phyloP scores from a whole-genome alignment of 2,797 vertebrate species.

The Telmatherina bonti region DNA sequence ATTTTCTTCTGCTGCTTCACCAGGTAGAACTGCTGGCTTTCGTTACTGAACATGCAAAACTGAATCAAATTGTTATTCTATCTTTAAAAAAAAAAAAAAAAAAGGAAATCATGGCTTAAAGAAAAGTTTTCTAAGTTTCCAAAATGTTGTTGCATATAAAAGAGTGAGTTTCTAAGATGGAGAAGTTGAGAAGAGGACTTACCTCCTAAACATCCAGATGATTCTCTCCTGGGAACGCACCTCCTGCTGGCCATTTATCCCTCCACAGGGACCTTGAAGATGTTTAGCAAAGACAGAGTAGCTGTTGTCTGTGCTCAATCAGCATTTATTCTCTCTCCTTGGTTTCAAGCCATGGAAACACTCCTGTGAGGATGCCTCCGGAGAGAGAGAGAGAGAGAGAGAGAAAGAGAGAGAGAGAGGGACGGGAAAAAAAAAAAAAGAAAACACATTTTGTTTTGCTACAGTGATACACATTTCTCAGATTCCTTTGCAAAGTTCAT shows the following conservation, averaged over 20 bases:
- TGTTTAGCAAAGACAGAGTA: conserved; percentile 87
- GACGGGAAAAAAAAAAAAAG: not conserved
- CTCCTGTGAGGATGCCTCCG: conserved; percentile 80
- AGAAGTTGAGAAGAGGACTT: conserved; percentile 65
- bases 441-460: not conserved
- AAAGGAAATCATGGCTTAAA: not conserved
- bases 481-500: conserved; percentile 45
- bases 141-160: not conserved
- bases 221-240: conserved; percentile 59
- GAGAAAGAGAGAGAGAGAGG: not conserved
- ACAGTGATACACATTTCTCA: conserved; percentile 13
- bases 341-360: conserved; percentile 77
- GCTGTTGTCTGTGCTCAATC: conserved; percentile 80
- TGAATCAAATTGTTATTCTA: not conserved
- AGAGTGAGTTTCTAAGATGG: not conserved
- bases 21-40: not conserved
- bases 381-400: not conserved
- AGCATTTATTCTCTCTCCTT: conserved; percentile 77
- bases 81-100: not conserved
- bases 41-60: not conserved
- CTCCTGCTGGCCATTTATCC: conserved; percentile 87
- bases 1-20: not conserved
- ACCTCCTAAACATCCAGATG: conserved; percentile 74
- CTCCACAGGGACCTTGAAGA: conserved; percentile 90
- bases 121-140: not conserved